Percentiles rank a stretch among this genome's conserved stretches.
Evolutionary conservation across 2,797 vertebrate genomes (phyloP).

Genomic region (Semaprochilodus insignis): DNA sequence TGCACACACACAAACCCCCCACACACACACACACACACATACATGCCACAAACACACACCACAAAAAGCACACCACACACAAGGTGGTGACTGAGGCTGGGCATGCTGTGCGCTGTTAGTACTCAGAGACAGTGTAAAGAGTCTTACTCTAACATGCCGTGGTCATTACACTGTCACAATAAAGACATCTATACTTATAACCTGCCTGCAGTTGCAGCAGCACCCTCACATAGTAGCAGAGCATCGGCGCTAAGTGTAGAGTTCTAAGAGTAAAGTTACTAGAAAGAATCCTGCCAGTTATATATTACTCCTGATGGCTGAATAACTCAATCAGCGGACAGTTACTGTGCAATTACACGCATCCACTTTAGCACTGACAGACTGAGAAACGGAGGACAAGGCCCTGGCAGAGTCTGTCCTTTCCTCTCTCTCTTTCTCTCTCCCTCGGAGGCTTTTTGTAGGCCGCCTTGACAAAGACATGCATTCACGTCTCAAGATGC

Average conservation of each 20-base stretch:
- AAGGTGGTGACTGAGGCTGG: no score
- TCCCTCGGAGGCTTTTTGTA: conserved; percentile 56
- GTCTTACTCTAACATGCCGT: no score
- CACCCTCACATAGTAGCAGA: no score
- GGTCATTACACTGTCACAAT: no score
- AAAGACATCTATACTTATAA: no score
- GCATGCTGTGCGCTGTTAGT: no score
- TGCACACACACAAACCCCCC: no score
- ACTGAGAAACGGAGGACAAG: conserved; percentile 60
- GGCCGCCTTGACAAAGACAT: conserved; percentile 71
- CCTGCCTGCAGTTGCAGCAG: no score
- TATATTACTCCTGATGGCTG: conserved; percentile 45
- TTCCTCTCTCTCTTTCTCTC: conserved; percentile 22
- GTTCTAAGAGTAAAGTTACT: neutral
- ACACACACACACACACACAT: no score
- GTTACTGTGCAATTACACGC: conserved; percentile 77
- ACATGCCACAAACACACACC: no score
- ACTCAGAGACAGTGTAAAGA: no score
- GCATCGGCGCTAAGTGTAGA: neutral
- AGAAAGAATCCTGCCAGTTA: neutral
- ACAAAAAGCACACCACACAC: no score
- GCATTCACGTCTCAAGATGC: conserved; percentile 81
- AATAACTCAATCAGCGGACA: conserved; percentile 68
- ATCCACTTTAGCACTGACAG: conserved; percentile 69
- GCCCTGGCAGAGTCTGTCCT: conserved; percentile 58